Base-by-base conservation (phyloP, 2,888 invertebrate species). In the Mythimna vitellina region DNA sequence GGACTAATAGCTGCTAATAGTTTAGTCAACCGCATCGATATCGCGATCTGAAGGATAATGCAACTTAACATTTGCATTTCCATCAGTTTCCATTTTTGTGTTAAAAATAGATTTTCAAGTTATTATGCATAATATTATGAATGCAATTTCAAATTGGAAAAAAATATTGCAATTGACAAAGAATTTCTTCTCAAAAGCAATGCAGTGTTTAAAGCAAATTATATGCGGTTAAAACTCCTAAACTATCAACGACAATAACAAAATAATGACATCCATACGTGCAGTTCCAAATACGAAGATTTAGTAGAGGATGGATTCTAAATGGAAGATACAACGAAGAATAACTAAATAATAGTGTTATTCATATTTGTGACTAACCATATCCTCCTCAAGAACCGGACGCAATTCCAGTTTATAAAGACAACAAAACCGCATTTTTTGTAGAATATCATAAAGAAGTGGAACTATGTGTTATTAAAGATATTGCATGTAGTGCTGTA, bases 1-100 rank as follows among this genome's bases (percentile, higher is more conserved):
- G 64, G 61, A 73, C 70, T 78, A 75, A 83, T 85, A 70, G 70
- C 72, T 76, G 73, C 77, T 82, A 83, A 82, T 76, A 83, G 79
- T 67, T 84, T 78, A 78, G 68, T 80, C 78, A 74, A 77, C 65
- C 62, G 62, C 57, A 54, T 70, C 80, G 67, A 73, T 77, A 76
- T 73, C 75, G 62, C 68, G 63, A 70, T 72, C 53, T 78, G 17
- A 57, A 70, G 71, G 77, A 57, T 78, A 71, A 70, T 74, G 63
- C 51, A 62, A 58, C 17, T 63, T 62, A 51, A n/a, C 29, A 63
- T 70, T 79, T 65, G 57, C 69, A 62, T 49, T 65, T 65, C 57
- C 32, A 58, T 65, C 32, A 17, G 22, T 60, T 69, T 63, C 32
- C 14, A 14, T 6, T 51, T 62, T 58, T 58, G 1, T 29, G 46